phyloP scores from a whole-genome alignment of 2,888 invertebrate genomes.

The Merodon equestris region DNA sequence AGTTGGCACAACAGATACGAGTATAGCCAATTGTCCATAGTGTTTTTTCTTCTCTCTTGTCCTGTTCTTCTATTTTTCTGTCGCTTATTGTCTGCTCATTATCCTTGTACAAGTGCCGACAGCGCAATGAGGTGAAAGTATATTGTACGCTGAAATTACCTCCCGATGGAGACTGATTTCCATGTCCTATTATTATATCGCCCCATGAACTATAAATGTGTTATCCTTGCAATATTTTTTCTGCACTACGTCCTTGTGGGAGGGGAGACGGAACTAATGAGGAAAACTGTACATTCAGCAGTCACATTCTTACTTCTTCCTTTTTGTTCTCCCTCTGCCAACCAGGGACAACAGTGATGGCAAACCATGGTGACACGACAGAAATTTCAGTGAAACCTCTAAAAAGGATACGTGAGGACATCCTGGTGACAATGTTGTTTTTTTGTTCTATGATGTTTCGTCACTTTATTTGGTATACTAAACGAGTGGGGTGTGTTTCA shows the following conservation, averaged over 20 bases:
- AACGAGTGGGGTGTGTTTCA: no score
- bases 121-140: conserved; percentile 34
- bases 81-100: conserved; percentile 37
- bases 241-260: no score
- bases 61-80: conserved; percentile 7
- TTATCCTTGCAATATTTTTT: conserved; percentile 15
- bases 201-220: conserved; percentile 8
- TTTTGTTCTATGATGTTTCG: no score
- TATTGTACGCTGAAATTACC: conserved; percentile 13
- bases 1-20: conserved; percentile 31
- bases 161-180: conserved; percentile 22
- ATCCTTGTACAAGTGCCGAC: conserved; percentile 53
- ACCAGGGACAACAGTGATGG: conserved; percentile 5
- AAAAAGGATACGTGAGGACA: conserved; percentile 31
- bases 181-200: conserved; percentile 13
- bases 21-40: conserved; percentile 2
- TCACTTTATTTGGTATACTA: no score
- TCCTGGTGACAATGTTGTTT: conserved; percentile 11
- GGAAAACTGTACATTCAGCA: conserved; percentile 24
- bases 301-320: not conserved
- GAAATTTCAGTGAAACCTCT: not conserved
- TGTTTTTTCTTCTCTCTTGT: conserved; percentile 3
- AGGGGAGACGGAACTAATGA: not conserved
- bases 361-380: not conserved
- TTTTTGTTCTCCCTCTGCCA: conserved; percentile 21